A percentile compares a stretch with the other conserved stretches of the same genome.
Conservation (phyloP, 2,113 vertebrate species). For the Lanius collurio region DNA sequence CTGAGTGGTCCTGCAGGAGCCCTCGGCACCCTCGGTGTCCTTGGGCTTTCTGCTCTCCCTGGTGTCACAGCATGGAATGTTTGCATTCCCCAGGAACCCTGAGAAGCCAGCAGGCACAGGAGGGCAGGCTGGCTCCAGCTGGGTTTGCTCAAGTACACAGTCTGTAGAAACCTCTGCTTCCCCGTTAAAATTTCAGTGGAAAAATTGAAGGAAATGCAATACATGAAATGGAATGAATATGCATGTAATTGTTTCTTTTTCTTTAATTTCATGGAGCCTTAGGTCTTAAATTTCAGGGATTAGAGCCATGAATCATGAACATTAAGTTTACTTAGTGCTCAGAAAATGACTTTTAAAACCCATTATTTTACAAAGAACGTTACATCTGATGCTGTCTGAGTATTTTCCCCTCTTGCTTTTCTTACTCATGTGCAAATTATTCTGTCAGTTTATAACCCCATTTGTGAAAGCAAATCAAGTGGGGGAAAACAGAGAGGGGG, state of each 20-base stretch:
- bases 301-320: constrained; percentile 26
- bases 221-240: constrained; percentile 26
- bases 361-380: not conserved
- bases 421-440: not conserved
- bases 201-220: not conserved
- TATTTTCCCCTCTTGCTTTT: not conserved
- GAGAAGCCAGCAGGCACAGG: not conserved
- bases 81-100: not conserved
- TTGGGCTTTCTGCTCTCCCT: not conserved
- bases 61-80: not conserved
- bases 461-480: not conserved
- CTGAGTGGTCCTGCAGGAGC: accelerated
- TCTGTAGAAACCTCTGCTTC: not conserved
- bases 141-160: not conserved
- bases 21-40: not conserved
- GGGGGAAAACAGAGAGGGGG: not conserved
- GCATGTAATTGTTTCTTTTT: constrained; percentile 56
- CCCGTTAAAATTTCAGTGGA: not conserved
- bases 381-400: not conserved
- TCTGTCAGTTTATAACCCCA: not conserved
- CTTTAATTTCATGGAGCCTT: constrained; percentile 57
- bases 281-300: constrained; percentile 56
- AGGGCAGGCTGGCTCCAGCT: not conserved
- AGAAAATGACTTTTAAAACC: constrained; percentile 31
- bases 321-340: constrained; percentile 16